phyloP scores from a whole-genome alignment of 2,797 vertebrate genomes.

The Emydoidea blandingii region DNA sequence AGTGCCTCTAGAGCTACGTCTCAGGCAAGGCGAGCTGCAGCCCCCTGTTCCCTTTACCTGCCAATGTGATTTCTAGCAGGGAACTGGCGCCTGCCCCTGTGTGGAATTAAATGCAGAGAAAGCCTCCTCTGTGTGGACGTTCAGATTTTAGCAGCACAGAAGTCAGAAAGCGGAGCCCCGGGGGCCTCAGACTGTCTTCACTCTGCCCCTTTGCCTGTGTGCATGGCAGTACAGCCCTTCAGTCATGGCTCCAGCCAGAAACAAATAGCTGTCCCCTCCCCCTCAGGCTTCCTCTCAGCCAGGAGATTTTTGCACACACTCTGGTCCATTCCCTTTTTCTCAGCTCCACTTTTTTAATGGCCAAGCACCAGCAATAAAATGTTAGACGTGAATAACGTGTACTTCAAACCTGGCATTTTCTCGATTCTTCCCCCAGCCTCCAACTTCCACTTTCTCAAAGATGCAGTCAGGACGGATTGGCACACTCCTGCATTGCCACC shows the following conservation, averaged over 20 bases:
- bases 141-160: background rate
- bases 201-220: accelerated
- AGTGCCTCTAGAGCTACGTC: constrained; percentile 60
- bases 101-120: background rate
- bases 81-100: background rate
- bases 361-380: too few relatives aligned
- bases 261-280: accelerated
- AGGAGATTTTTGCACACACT: accelerated
- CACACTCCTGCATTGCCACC: background rate
- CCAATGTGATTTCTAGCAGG: background rate
- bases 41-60: background rate
- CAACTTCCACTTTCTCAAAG: background rate
- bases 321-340: background rate
- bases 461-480: background rate
- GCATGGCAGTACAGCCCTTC: background rate
- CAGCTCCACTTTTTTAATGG: background rate
- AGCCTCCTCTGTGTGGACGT: background rate
- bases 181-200: accelerated
- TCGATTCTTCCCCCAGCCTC: background rate
- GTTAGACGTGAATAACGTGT: background rate
- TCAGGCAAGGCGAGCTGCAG: background rate
- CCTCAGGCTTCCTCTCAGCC: background rate
- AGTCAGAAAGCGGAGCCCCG: background rate
- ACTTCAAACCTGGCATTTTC: background rate
- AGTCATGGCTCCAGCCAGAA: background rate